phyloP scores from a whole-genome alignment of 2,113 vertebrate species.

The Baryphthengus martii region DNA sequence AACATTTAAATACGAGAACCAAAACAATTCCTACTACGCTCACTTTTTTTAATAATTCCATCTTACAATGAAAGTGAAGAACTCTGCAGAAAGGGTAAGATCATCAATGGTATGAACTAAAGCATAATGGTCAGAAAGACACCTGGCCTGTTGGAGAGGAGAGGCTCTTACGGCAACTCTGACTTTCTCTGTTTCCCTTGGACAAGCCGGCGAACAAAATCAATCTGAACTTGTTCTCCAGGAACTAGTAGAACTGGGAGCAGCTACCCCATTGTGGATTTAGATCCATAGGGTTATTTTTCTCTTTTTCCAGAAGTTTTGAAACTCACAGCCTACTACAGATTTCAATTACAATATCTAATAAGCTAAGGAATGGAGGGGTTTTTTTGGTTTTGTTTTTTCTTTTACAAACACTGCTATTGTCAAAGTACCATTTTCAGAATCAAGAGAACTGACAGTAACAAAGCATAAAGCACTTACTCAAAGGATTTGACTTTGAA shows the following conservation, averaged over 20 bases:
- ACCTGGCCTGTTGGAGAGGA: background rate
- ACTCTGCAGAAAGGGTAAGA: background rate
- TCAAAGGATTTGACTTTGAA: background rate
- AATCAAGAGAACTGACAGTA: background rate
- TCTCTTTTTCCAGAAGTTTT: background rate
- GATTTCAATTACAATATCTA: background rate
- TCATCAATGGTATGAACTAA: accelerated
- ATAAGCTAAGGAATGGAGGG: background rate
- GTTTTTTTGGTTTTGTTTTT: background rate
- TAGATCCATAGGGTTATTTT: background rate
- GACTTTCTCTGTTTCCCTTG: background rate
- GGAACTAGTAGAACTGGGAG: background rate
- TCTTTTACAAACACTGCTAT: background rate
- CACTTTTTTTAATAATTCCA: background rate
- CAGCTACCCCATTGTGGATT: background rate
- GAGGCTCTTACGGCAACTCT: background rate
- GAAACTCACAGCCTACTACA: background rate
- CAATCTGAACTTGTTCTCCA: background rate
- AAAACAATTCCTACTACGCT: background rate
- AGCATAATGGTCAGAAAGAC: background rate
- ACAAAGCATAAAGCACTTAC: background rate
- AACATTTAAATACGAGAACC: background rate
- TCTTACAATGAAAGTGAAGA: background rate
- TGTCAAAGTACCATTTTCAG: background rate
- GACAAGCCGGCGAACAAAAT: background rate